Evolutionary conservation across 92 coral and sea anemone genomes (phyloP), one percentile per base, ranked within the genome.

Genomic region (Parazoanthus atlanticus): DNA sequence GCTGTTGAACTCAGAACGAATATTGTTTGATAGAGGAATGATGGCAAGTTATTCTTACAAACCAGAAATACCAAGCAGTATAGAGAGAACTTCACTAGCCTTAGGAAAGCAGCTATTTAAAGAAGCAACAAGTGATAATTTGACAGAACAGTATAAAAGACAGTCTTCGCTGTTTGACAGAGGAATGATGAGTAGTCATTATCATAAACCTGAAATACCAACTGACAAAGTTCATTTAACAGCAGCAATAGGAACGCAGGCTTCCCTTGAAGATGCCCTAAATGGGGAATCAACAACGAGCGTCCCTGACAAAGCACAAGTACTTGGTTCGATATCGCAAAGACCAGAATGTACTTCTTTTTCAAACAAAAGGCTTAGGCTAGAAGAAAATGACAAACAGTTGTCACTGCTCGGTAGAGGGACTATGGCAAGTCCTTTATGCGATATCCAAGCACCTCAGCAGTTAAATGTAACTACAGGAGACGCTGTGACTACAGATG

Each of bases 41-140:
- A 82, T 82, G 86, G 58, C 76, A 12, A 82, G 86, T 29, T n/a
- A 36, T 65, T 66, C n/a, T 66, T 36, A 23, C 56, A 36, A 38
- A 33, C 47, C 86, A n/a, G 33, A 82, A 69, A 38, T 65, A 34
- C 86, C 76, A 38, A n/a, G 46, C 38, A 82, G 36, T 0, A n/a
- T 21, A 25, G 52, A 19, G 11, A 34, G 5, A 34, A 2, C 0
- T 25, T 33, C 52, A 75, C 5, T 11, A 34, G 43, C 8, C 43
- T 0, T 69, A 64, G 54, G 26, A 36, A 66, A 38, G 11, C 52
- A 82, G 32, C 34, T 65, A 2, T 8, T 74, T 2, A 69, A 82
- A 8, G 74, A 61, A 3, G 3, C 4, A 54, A 33, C 11, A 41
- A 36, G 43, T 65, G 86, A 64, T 33, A 12, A 36, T 5, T 36